Evolutionary conservation across 2,113 vertebrate genomes (phyloP), one percentile per base, ranked within the genome.

Genomic region (Lichenostomus cassidix): DNA sequence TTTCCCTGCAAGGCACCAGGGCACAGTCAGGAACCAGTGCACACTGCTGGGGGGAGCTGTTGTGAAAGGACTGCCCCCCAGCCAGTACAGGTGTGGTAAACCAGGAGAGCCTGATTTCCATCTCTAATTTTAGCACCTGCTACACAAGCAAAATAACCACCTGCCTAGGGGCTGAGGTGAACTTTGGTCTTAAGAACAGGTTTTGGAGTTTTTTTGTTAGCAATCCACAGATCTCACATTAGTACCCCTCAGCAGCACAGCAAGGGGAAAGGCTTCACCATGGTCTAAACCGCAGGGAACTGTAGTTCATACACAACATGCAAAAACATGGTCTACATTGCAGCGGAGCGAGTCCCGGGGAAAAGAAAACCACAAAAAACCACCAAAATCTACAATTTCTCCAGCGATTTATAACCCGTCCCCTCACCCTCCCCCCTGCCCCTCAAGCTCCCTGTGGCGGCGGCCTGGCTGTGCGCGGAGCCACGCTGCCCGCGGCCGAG

Each of bases 1-100:
- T 19, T 96, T 95, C 65, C 97, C 98, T 98, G 83, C 71, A 97
- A 98, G 63, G 95, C n/a, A 96, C 60, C 63, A 91, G 49, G 55
- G 33, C 27, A 94, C 24, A 70, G 60, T 97, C 28, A 97, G 55
- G 69, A 60, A 25, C 3, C 4, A 10, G 2, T 1, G 5, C 64
- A 67, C 17, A 7, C 12, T 44, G 25, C 5, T 31, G 33, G 4
- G 28, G 31, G 8, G 0, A 47, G 50, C 2, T 78, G 55, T 8
- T 74, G 55, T 11, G 23, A 37, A 52, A 56, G 28, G 46, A 12
- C 27, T 31, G 13, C 2, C 22, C 41, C 44, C 29, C 46, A 9
- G 24, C 1, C 5, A 79, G 17, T 19, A 21, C 15, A 50, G 12
- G 4, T 11, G 10, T 5, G 4, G 11, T 8, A 25, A 65, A 20